Evolutionary conservation across 2,113 vertebrate genomes (phyloP), one percentile per base, ranked within the genome.

Genomic region (Nothocercus nigrocapillus): DNA sequence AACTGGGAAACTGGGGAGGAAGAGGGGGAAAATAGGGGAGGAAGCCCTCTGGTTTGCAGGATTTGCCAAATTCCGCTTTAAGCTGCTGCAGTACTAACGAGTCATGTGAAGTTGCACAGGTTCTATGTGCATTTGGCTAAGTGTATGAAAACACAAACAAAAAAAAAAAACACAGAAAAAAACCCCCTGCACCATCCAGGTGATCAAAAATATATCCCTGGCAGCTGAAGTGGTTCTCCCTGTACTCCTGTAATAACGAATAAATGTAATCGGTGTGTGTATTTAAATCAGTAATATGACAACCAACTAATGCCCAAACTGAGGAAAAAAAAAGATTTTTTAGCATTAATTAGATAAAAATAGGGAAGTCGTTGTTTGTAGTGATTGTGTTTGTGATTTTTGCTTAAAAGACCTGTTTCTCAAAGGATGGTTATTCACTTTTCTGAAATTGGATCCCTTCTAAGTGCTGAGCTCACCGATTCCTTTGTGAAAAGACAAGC

Each of bases 351-450:
- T 62, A 11, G 62, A 30, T 25, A 8, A 38, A 51, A 87, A 73
- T 34, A 38, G 4, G 12, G 66, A 70, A 87, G 7, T 1, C 20
- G 25, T 32, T n/a, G 16, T 47, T 82, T 53, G 12, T 64, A 64
- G n/a, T 24, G 11, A 21, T 49, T 49, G 8, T 49, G 49, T 24
- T 47, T 22, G 49, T 2, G 0, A 4, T 7, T 30, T 4, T 85
- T 59, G n/a, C 40, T 25, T 45, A 34, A 73, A 83, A 82, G 53
- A 10, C 3, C 13, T 1, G 8, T 73, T 93, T 91, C 69, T 82
- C 22, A 87, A 72, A 69, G n/a, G 40, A 7, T 38, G 14, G 64
- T 74, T 58, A 36, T 77, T 93, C 38, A 30, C 8, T 4, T 38
- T 56, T 86, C 32, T 36, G 49, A 94, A 87, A 49, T 49, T 5